Evolutionary conservation across 2,797 vertebrate species (phyloP).

Genomic region (Phylloscopus collybita): DNA sequence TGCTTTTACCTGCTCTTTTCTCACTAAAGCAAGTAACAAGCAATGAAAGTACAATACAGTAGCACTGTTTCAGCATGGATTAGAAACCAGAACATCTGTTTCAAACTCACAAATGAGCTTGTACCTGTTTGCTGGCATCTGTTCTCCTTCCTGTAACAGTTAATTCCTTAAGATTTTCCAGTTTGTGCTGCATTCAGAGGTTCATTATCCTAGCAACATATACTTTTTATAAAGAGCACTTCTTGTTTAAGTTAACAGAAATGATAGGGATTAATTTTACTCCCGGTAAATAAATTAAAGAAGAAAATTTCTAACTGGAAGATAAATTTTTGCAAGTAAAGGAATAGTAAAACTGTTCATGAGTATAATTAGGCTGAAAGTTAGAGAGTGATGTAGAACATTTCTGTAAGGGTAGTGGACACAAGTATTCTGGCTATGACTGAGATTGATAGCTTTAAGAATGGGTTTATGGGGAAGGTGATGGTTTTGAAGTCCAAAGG

Average conservation of each 20-base stretch:
- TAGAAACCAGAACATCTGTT: neutral
- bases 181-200: neutral
- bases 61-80: neutral
- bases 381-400: neutral
- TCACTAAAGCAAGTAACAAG: neutral
- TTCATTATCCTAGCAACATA: neutral
- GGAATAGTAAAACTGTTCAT: neutral
- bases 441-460: neutral
- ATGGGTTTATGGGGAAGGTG: neutral
- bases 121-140: neutral
- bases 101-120: neutral
- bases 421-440: neutral
- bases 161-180: neutral
- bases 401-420: neutral
- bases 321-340: neutral
- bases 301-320: neutral
- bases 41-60: neutral
- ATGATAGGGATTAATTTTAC: neutral
- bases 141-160: neutral
- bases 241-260: neutral
- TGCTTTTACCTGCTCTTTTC: neutral
- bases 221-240: neutral
- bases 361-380: neutral
- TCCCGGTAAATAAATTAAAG: neutral
- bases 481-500: neutral